Percentiles rank a stretch among this genome's conserved stretches.
Evolutionary conservation across 1,140 invertebrate genomes (phyloP).

Genomic region (Eciton burchellii): DNA sequence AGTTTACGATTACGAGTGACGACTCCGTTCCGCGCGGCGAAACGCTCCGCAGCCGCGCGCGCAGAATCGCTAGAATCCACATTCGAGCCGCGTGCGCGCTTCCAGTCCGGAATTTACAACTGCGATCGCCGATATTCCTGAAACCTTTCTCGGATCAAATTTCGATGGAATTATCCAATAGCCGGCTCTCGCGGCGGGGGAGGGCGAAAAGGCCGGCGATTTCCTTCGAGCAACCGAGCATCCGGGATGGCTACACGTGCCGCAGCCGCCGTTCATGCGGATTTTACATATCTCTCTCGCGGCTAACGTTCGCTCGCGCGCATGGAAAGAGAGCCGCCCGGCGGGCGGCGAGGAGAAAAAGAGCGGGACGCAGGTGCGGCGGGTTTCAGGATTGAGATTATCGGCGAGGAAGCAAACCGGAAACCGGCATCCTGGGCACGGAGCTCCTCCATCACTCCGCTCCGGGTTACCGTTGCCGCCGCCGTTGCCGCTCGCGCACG

Average conservation of each 20-base stretch:
- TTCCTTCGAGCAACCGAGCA: slow-evolving; percentile 56
- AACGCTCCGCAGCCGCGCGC: background rate
- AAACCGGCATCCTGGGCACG: slow-evolving; percentile 79
- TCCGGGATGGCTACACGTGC: slow-evolving; percentile 59
- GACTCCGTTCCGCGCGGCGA: background rate
- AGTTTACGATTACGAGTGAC: background rate
- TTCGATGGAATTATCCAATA: slow-evolving; percentile 47
- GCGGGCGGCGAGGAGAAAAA: background rate
- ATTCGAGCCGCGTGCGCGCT: slow-evolving; percentile 39
- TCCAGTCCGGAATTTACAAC: slow-evolving; percentile 35
- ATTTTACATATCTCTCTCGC: slow-evolving; percentile 69
- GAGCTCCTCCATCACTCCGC: slow-evolving; percentile 78
- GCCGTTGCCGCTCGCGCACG: slow-evolving; percentile 73
- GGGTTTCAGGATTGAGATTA: slow-evolving; percentile 79
- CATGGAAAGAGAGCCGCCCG: background rate
- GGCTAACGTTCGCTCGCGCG: slow-evolving; percentile 46
- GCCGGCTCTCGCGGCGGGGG: slow-evolving; percentile 8
- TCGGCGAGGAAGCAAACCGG: slow-evolving; percentile 78
- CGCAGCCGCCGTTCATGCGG: slow-evolving; percentile 27
- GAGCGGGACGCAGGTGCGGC: slow-evolving; percentile 75
- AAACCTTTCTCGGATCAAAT: slow-evolving; percentile 58
- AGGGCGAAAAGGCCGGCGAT: too few species aligned
- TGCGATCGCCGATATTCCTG: slow-evolving; percentile 34
- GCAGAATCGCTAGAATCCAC: slow-evolving; percentile 37
- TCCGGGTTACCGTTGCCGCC: slow-evolving; percentile 69